Base-by-base conservation (phyloP, 2,797 vertebrate genomes). In the Arctocebus calabarensis region DNA sequence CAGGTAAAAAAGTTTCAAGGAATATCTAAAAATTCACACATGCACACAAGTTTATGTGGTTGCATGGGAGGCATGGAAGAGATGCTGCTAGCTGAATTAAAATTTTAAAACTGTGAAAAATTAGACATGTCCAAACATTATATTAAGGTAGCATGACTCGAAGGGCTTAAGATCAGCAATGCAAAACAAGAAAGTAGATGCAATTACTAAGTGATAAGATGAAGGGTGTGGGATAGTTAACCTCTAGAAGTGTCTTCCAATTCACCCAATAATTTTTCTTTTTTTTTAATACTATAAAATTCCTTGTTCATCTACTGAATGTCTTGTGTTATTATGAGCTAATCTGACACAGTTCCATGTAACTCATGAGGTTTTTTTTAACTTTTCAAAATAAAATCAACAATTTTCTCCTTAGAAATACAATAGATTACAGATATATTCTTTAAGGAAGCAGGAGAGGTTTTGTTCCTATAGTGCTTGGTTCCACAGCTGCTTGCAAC, bases 351-450 rank as follows among this genome's bases (percentile, higher is more conserved):
- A 68, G 25, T 48, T 88, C 14, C 13, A 14, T 84, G 34, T 70
- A 84, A 79, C 19, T 78, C 62, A 77, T n/a, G 74, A 77, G 37
- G 29, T 52, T 77, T 74, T 75, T 66, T 66, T 66, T 66, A 66
- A 66, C 4, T 64, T 55, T 93, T 91, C 34, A 93, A 89, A 88
- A 78, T 43, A 61, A 82, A 92, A 25, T 68, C 81, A 95, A 87
- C 7, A 22, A 48, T 7, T 66, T 94, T 82, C 70, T 83, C 19
- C 37, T 90, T 89, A 74, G 89, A 82, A 89, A 52, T 92, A 78
- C 92, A 45, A 85, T n/a, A n/a, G 20, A 55, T 32, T 70, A n/a
- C 25, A 61, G 27, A 79, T 59, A 22, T 3, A 14, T 81, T 84
- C 14, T 88, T 64, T 82, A 55, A 59, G 27, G 64, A 91, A 91